These are phyloP conservation scores for Sipha flava DNA, from an alignment of 1,140 invertebrate species.

Conservation along the genomic window DNA sequence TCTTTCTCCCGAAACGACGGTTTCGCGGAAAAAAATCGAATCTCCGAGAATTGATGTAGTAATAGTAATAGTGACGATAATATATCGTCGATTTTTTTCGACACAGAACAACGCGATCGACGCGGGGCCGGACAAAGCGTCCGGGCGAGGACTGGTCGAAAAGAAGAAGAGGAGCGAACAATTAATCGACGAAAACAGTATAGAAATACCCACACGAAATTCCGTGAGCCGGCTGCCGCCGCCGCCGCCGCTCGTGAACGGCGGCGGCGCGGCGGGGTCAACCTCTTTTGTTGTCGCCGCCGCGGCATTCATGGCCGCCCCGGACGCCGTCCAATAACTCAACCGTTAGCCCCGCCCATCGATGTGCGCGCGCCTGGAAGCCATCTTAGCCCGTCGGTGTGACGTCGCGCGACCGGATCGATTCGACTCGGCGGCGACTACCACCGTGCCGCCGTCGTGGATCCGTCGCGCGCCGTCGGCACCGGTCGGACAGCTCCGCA, in stretches of 20 bases:
- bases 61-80: no score
- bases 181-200: not conserved
- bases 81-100: no score
- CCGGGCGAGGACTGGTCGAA: not conserved
- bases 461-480: not conserved
- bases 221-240: not conserved
- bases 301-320: constrained; percentile 23
- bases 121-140: not conserved
- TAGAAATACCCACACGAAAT: constrained; percentile 8
- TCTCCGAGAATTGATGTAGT: not conserved
- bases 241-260: not conserved
- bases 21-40: not conserved
- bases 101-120: not conserved
- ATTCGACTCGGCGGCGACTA: not conserved
- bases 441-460: not conserved
- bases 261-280: not conserved
- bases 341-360: not conserved
- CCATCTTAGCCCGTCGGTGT: constrained; percentile 6
- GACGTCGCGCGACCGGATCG: not conserved
- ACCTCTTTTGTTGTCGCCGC: not conserved
- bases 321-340: constrained; percentile 17
- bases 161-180: not conserved
- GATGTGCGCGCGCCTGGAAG: constrained; percentile 28
- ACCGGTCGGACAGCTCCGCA: no score
- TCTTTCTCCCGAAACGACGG: no score